phyloP scores from a whole-genome alignment of 2,888 invertebrate species.

The Vanessa cardui region DNA sequence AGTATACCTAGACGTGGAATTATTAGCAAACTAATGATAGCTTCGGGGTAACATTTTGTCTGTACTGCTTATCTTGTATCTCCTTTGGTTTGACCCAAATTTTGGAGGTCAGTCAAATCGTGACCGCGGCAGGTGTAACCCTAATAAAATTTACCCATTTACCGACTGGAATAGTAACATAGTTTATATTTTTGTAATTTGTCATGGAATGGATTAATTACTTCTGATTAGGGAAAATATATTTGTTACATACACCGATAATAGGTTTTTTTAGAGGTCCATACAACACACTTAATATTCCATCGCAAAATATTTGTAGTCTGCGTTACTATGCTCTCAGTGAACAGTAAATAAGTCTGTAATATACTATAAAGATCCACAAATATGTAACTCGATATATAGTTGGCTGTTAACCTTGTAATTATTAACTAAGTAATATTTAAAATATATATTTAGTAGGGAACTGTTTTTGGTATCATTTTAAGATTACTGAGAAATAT shows the following conservation, averaged over 20 bases:
- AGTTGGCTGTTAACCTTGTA: too few relatives aligned
- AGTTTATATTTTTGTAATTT: conserved; percentile 1
- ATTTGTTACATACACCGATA: background rate
- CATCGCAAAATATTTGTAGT: too few relatives aligned
- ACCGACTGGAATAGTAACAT: conserved; percentile 16
- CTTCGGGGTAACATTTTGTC: conserved; percentile 16
- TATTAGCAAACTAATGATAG: conserved; percentile 14
- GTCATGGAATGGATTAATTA: conserved; percentile 9
- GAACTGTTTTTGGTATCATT: too few relatives aligned
- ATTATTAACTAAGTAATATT: too few relatives aligned
- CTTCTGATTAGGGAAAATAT: conserved; percentile 7
- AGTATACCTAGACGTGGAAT: conserved; percentile 8
- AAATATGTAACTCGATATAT: too few relatives aligned
- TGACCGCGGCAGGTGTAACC: conserved; percentile 31
- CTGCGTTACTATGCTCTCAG: too few relatives aligned
- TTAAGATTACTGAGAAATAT: too few relatives aligned
- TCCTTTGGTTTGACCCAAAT: conserved; percentile 26
- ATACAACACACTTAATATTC: too few relatives aligned
- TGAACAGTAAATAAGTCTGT: too few relatives aligned
- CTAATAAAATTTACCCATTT: conserved; percentile 19
- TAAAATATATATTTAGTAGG: too few relatives aligned
- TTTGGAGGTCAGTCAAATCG: conserved; percentile 20
- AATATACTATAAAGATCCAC: too few relatives aligned
- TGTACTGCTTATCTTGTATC: conserved; percentile 17
- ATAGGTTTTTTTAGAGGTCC: too few relatives aligned